Evolutionary conservation across 1,140 invertebrate genomes (phyloP).

Genomic region (Nephotettix cincticeps): DNA sequence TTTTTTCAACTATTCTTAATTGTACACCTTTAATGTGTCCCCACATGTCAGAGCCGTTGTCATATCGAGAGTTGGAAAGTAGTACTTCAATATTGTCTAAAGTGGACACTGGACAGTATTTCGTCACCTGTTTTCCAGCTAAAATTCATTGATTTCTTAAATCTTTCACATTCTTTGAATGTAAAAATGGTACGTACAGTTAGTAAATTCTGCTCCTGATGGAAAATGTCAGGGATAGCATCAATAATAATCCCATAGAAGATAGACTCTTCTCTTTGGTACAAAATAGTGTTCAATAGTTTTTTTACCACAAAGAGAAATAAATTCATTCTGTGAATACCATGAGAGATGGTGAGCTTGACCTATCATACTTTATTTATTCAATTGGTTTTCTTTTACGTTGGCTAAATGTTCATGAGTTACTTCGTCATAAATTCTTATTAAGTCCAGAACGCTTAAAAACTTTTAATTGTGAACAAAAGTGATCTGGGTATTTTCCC

Average conservation of each 20-base stretch:
- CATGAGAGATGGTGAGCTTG: conserved; percentile 9
- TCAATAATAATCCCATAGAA: too few relatives aligned
- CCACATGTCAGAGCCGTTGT: background rate
- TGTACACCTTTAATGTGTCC: background rate
- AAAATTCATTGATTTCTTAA: background rate
- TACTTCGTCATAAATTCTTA: conserved; percentile 5
- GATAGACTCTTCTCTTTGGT: too few relatives aligned
- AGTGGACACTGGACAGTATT: too few relatives aligned
- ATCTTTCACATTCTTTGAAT: background rate
- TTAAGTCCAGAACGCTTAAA: background rate
- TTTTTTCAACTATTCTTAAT: conserved; percentile 19
- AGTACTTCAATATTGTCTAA: too few relatives aligned
- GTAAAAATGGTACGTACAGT: background rate
- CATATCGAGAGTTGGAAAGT: background rate
- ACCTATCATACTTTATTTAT: conserved; percentile 13
- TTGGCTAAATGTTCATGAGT: conserved; percentile 15
- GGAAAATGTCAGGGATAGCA: background rate
- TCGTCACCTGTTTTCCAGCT: background rate
- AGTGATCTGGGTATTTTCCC: conserved; percentile 8
- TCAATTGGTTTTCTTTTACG: conserved; percentile 14
- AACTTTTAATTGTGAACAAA: conserved; percentile 18
- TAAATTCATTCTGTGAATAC: background rate
- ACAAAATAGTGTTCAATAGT: too few relatives aligned
- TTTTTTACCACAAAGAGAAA: too few relatives aligned
- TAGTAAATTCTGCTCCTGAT: background rate